Conservation (phyloP, 2,888 invertebrate species). For the Diaperis boleti region DNA sequence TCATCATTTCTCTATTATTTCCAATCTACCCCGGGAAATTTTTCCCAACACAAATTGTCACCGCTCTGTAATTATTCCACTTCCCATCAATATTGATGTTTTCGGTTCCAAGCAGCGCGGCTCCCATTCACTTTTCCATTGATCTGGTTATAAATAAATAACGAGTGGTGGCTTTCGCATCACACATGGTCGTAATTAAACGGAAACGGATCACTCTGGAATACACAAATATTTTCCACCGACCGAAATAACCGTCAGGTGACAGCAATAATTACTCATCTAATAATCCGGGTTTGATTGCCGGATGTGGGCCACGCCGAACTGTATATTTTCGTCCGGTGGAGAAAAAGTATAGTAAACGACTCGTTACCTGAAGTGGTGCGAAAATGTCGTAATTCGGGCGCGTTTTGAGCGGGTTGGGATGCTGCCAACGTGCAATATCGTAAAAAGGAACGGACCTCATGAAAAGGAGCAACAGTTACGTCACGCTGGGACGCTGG, state of each 20-base stretch:
- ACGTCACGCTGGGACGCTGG: no score
- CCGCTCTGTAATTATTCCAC: background rate
- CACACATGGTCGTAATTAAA: constrained; percentile 3
- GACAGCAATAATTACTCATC: background rate
- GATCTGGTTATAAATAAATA: constrained; percentile 9
- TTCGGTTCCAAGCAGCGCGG: constrained; percentile 4
- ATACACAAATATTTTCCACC: background rate
- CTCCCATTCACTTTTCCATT: constrained; percentile 9
- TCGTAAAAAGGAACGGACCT: no score
- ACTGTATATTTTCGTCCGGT: no score
- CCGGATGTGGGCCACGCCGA: constrained; percentile 5
- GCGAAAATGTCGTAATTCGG: no score
- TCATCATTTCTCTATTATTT: no score
- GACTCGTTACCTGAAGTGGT: background rate
- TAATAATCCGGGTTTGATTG: constrained; percentile 2
- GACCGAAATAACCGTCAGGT: constrained; percentile 3
- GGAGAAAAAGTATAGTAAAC: background rate
- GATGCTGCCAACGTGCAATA: no score
- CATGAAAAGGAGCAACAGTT: no score
- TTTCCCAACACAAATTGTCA: background rate
- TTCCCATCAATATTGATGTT: constrained; percentile 9
- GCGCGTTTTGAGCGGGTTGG: no score
- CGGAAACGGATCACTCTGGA: constrained; percentile 1
- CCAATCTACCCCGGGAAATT: no score
- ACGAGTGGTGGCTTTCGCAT: constrained; percentile 6